Conservation (phyloP, 2,113 vertebrate genomes). For the Hylia prasina region DNA sequence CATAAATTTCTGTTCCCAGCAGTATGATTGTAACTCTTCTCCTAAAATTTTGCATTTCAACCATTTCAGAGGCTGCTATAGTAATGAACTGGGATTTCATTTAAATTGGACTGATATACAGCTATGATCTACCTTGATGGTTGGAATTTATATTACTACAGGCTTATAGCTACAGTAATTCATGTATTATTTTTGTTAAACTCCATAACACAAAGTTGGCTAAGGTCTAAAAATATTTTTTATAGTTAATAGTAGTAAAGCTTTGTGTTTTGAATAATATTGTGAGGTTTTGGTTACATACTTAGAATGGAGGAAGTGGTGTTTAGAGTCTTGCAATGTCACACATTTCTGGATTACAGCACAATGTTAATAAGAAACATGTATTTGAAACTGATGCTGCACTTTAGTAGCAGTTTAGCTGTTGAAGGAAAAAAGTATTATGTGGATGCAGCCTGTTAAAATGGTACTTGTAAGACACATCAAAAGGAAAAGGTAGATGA, state of each 20-base stretch:
- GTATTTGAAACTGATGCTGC: neutral
- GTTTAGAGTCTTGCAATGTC: neutral
- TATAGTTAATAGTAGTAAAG: neutral
- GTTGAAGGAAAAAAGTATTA: neutral
- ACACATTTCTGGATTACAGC: neutral
- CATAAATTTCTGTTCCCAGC: neutral
- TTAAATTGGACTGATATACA: constrained; percentile 2
- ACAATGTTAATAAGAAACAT: neutral
- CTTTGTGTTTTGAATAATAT: neutral
- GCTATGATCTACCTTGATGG: neutral
- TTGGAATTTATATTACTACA: neutral
- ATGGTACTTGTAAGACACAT: neutral
- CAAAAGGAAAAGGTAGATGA: neutral
- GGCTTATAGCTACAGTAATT: neutral
- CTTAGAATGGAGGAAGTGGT: neutral
- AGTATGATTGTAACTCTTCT: neutral
- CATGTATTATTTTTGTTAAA: neutral
- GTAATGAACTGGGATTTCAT: constrained; percentile 15
- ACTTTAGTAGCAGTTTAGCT: neutral
- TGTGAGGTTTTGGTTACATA: neutral
- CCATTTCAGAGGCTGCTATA: neutral
- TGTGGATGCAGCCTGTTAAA: neutral
- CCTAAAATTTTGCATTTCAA: neutral
- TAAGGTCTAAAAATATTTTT: neutral
- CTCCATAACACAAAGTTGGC: neutral